These are phyloP conservation scores for Coranthus polyacanthus DNA, from an alignment of 2,797 vertebrate species.

Conservation along the genomic window DNA sequence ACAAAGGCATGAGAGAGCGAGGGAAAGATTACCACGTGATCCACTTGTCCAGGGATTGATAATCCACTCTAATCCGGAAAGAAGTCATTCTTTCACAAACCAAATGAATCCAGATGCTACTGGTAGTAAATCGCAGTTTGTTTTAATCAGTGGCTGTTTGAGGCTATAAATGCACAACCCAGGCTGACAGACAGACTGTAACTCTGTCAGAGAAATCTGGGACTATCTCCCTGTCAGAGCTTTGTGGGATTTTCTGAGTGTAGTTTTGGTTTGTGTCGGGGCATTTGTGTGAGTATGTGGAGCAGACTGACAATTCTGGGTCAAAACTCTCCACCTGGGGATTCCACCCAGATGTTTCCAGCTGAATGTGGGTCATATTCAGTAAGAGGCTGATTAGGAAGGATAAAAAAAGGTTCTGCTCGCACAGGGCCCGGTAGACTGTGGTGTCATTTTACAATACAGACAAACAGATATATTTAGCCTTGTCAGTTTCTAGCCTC, in stretches of 20 bases:
- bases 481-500: too few species aligned
- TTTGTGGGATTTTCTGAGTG: constrained; percentile 13
- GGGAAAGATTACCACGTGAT: constrained; percentile 37
- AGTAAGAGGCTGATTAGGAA: constrained; percentile 39
- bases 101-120: constrained; percentile 32
- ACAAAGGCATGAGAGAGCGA: constrained; percentile 8
- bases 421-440: constrained; percentile 1
- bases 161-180: constrained; percentile 30
- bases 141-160: constrained; percentile 3
- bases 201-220: constrained; percentile 13
- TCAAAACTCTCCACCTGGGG: constrained; percentile 58
- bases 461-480: not conserved
- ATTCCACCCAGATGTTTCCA: constrained; percentile 64
- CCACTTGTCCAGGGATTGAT: constrained; percentile 46
- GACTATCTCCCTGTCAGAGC: constrained; percentile 10
- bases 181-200: not conserved
- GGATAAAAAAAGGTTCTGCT: constrained; percentile 24
- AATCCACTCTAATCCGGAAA: constrained; percentile 72
- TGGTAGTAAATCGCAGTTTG: not conserved
- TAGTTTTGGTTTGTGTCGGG: not conserved
- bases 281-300: not conserved
- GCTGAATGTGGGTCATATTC: constrained; percentile 62
- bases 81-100: constrained; percentile 49
- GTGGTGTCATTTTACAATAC: constrained; percentile 9
- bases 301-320: constrained; percentile 43